Conservation (phyloP, 1,140 invertebrate genomes). For the Leguminivora glycinivorella region DNA sequence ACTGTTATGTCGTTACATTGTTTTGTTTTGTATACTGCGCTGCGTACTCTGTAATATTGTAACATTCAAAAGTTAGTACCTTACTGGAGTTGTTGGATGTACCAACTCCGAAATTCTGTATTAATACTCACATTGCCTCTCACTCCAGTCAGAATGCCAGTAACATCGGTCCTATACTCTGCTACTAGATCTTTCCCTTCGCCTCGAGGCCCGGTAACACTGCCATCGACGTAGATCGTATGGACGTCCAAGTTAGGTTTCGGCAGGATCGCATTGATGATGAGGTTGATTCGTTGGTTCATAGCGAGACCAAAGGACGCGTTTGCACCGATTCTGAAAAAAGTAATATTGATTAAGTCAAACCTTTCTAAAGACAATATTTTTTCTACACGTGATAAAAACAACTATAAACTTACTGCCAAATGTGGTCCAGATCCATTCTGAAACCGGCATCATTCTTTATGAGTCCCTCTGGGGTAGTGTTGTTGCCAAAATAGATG, state of each 20-base stretch:
- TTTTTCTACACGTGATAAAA: neutral
- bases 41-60: too few relatives aligned
- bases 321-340: constrained; percentile 80
- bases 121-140: constrained; percentile 56
- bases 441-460: constrained; percentile 67
- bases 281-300: constrained; percentile 74
- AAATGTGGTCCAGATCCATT: constrained; percentile 70
- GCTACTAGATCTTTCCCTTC: constrained; percentile 69
- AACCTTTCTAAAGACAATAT: too few relatives aligned
- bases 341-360: too few relatives aligned
- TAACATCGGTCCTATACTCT: constrained; percentile 75
- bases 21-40: too few relatives aligned
- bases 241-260: constrained; percentile 82
- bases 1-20: too few relatives aligned
- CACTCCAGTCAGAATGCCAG: constrained; percentile 60
- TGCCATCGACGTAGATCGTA: constrained; percentile 75
- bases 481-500: constrained; percentile 67
- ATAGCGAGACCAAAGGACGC: constrained; percentile 75
- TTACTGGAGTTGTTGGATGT: too few relatives aligned
- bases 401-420: constrained; percentile 61
- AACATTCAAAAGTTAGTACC: too few relatives aligned
- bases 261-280: constrained; percentile 80
- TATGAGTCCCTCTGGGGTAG: constrained; percentile 42
- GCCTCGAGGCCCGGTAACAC: constrained; percentile 57
- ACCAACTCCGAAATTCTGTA: neutral